A percentile compares a stretch with the other conserved stretches of the same genome.
Evolutionary conservation across 2,797 vertebrate species (phyloP).

Genomic region (Lacerta viridis): DNA sequence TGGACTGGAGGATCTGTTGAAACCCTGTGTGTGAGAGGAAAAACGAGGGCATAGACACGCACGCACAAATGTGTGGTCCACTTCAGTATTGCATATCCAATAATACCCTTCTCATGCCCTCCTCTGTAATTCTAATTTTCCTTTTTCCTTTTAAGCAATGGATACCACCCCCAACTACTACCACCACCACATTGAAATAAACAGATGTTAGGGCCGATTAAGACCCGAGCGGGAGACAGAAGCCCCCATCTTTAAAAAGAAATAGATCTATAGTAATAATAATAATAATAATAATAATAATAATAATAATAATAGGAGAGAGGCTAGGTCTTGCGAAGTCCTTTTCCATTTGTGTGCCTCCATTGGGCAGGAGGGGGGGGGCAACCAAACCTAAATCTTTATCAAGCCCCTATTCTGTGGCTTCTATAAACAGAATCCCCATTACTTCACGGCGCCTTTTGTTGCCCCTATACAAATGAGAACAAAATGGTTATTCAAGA

Average conservation of each 20-base stretch:
- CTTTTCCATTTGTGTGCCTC: constrained; percentile 78
- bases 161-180: constrained; percentile 39
- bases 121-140: constrained; percentile 16
- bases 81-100: background rate
- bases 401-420: constrained; percentile 98
- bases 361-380: constrained; percentile 44
- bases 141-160: constrained; percentile 38
- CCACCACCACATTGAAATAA: constrained; percentile 66
- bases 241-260: constrained; percentile 74
- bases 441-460: constrained; percentile 99
- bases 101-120: background rate
- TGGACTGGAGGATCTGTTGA: background rate
- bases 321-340: constrained; percentile 89
- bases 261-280: constrained; percentile 70
- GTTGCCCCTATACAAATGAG: constrained; percentile 99
- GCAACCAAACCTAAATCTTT: constrained; percentile 91
- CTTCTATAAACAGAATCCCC: constrained; percentile 97
- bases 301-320: background rate
- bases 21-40: background rate
- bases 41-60: too few relatives aligned
- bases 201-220: constrained; percentile 81
- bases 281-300: background rate
- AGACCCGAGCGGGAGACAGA: constrained; percentile 61
- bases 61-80: background rate
- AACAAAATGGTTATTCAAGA: constrained; percentile 99